Evolutionary conservation across 2,113 vertebrate species (phyloP), one percentile per base, ranked within the genome.

Genomic region (Mola mola): DNA sequence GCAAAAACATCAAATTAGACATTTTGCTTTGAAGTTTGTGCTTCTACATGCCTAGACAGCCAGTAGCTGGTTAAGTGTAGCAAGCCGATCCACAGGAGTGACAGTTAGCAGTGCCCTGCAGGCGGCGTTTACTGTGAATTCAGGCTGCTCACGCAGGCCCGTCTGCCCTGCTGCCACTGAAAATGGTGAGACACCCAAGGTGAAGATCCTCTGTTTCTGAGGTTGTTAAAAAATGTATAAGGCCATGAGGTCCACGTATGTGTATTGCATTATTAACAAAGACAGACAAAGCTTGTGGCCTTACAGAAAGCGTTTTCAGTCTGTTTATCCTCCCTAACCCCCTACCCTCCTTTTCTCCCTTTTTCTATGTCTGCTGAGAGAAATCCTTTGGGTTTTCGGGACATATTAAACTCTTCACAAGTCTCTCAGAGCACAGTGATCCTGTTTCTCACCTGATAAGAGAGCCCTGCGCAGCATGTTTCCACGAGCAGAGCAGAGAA

Each of bases 211-310:
- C 67, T 61, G 74, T 84, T 77, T 89, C 62, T 75, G 63, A 62
- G 65, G 55, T 72, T 60, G 60, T 73, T 90, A 81, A 87, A 91
- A 91, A 80, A 89, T 91, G 83, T 59, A 91, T 89, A 73, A 79
- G 75, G 77, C 68, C 73, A 40, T 58, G 40, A 69, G 73, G 77
- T 68, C 74, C 80, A 73, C 60, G 17, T 59, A 72, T 81, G 86
- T 86, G 69, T 46, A 38, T 61, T 84, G 88, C 80, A 91, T 91
- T 81, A 87, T 86, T 81, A 80, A 91, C 88, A 74, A 72, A 69
- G 74, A 64, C 72, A 72, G 72, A 34, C 50, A 4, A n/a, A n/a
- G n/a, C 26, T 48, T 56, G 28, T 60, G 58, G 64, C 56, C 53
- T 44, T 37, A 67, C 17, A 2, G 43, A 63, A 65, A 65, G 28